These are phyloP conservation scores for Lutjanus campechanus DNA, from an alignment of 2,797 vertebrate genomes.

Conservation along the genomic window DNA sequence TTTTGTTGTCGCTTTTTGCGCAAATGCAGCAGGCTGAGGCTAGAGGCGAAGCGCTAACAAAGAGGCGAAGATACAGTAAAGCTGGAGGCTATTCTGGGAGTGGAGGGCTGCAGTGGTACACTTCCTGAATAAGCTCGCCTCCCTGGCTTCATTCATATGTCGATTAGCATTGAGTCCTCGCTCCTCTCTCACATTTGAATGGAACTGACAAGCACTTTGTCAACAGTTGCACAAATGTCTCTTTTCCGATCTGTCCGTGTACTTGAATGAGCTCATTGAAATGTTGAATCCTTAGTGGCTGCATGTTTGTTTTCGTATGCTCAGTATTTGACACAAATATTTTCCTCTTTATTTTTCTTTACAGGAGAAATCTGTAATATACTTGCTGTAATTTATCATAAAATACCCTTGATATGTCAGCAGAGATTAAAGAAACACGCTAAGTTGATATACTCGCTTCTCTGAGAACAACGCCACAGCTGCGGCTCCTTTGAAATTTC, in stretches of 20 bases:
- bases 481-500: too few species aligned
- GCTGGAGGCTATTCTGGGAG: conserved; percentile 81
- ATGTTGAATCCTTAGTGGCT: conserved; percentile 2
- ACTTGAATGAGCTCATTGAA: conserved; percentile 9
- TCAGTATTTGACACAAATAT: conserved; percentile 21
- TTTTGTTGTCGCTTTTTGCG: conserved; percentile 73
- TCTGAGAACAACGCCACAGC: too few species aligned
- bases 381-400: too few species aligned
- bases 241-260: conserved; percentile 29
- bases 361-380: too few species aligned
- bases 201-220: conserved; percentile 67
- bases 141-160: conserved; percentile 75
- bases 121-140: conserved; percentile 71
- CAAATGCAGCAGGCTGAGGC: conserved; percentile 66
- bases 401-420: too few species aligned
- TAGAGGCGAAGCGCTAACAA: conserved; percentile 66
- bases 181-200: conserved; percentile 58
- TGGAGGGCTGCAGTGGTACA: conserved; percentile 55
- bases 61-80: conserved; percentile 71
- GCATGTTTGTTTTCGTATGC: conserved; percentile 26
- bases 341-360: background rate
- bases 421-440: too few species aligned
- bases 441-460: background rate
- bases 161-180: conserved; percentile 75
- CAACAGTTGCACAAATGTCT: conserved; percentile 63